Evolutionary conservation across 2,113 vertebrate species (phyloP).

Genomic region (Ardeotis arabs): DNA sequence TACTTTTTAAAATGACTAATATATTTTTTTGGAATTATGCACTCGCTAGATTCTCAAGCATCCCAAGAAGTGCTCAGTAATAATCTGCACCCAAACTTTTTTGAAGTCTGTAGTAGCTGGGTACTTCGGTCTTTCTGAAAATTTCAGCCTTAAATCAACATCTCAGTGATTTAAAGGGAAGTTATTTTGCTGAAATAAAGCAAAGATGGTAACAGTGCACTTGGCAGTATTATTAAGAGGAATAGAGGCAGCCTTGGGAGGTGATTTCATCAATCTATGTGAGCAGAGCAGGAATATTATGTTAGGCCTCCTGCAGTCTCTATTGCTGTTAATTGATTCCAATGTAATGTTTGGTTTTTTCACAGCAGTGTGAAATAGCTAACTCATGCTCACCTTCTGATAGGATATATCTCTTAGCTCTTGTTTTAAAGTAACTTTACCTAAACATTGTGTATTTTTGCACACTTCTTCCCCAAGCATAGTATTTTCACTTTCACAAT

Average conservation of each 20-base stretch:
- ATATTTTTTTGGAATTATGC: not conserved
- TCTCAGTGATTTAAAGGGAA: not conserved
- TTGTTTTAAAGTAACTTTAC: not conserved
- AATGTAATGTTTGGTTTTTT: not conserved
- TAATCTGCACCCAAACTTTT: not conserved
- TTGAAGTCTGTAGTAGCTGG: not conserved
- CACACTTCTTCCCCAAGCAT: not conserved
- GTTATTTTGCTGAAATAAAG: not conserved
- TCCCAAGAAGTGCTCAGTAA: not conserved
- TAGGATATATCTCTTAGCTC: not conserved
- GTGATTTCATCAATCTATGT: not conserved
- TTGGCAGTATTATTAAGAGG: not conserved
- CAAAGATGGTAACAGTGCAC: not conserved
- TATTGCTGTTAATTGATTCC: slow-evolving; percentile 11
- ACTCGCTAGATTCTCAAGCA: not conserved
- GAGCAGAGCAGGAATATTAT: not conserved
- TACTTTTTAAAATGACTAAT: not conserved
- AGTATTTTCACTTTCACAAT: not conserved
- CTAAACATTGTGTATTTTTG: not conserved
- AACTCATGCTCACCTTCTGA: not conserved
- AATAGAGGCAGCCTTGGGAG: not conserved
- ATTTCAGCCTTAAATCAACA: not conserved
- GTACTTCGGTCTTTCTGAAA: not conserved
- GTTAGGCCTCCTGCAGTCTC: not conserved
- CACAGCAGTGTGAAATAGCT: not conserved